Evolutionary conservation across 1,140 invertebrate species (phyloP).

Genomic region (Gryon sp.): DNA sequence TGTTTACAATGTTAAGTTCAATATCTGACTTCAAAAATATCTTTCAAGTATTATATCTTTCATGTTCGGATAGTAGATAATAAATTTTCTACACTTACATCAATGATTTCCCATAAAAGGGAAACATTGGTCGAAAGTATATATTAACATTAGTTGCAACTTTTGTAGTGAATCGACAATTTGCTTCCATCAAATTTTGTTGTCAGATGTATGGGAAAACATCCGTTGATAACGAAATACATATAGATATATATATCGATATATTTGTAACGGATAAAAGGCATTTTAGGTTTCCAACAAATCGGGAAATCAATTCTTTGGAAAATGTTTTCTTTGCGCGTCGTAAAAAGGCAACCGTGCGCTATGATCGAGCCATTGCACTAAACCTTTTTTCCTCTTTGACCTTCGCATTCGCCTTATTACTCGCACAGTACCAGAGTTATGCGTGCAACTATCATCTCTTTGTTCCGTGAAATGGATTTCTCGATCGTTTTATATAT

Average conservation of each 20-base stretch:
- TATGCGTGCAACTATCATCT: slow-evolving; percentile 52
- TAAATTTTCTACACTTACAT: neutral
- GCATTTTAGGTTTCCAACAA: slow-evolving; percentile 53
- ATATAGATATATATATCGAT: neutral
- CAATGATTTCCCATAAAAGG: slow-evolving; percentile 9
- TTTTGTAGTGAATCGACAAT: too few relatives aligned
- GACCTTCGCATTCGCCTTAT: slow-evolving; percentile 56
- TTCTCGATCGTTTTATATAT: slow-evolving; percentile 22
- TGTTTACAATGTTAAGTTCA: neutral
- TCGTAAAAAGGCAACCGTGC: slow-evolving; percentile 58
- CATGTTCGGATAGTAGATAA: too few relatives aligned
- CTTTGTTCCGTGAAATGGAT: slow-evolving; percentile 33
- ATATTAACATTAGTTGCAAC: too few relatives aligned
- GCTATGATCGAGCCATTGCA: slow-evolving; percentile 55
- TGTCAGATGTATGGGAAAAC: neutral
- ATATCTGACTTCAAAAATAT: slow-evolving; percentile 7
- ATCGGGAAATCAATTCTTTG: slow-evolving; percentile 60
- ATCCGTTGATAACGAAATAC: slow-evolving; percentile 4
- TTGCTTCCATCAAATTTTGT: slow-evolving; percentile 12
- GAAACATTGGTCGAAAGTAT: too few relatives aligned
- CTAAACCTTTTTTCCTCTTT: slow-evolving; percentile 52
- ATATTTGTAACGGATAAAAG: slow-evolving; percentile 22
- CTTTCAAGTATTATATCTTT: neutral
- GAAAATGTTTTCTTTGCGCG: slow-evolving; percentile 61
- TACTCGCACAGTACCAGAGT: slow-evolving; percentile 43